These are phyloP conservation scores for Paedocypris sp. DNA, from an alignment of 2,113 vertebrate species.

Conservation along the genomic window DNA sequence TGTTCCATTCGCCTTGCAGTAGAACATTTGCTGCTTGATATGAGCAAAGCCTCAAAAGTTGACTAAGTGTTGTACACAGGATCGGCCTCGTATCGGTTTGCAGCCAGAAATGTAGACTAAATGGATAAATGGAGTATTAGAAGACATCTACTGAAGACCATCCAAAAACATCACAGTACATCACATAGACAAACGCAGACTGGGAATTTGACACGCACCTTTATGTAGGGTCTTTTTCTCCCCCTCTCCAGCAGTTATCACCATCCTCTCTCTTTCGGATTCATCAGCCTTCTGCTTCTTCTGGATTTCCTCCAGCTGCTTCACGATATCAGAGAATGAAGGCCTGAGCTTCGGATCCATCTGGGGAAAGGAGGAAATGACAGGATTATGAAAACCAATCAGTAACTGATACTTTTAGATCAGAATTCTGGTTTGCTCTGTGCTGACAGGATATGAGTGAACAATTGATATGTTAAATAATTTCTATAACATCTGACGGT, in stretches of 20 bases:
- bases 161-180: too few species aligned
- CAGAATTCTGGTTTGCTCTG: too few species aligned
- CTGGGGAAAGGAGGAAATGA: slow-evolving; percentile 45
- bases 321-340: slow-evolving; percentile 78
- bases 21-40: neutral
- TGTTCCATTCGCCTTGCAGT: neutral
- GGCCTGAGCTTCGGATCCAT: slow-evolving; percentile 93
- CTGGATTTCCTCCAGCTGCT: slow-evolving; percentile 71
- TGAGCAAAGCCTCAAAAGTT: neutral
- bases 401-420: too few species aligned
- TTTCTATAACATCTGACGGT: too few species aligned
- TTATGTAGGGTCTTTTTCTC: slow-evolving; percentile 69
- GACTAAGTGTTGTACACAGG: neutral
- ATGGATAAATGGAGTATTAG: neutral
- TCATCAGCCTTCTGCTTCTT: slow-evolving; percentile 69
- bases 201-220: slow-evolving; percentile 53
- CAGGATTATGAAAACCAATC: neutral
- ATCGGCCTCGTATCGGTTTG: neutral
- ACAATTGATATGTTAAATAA: too few species aligned
- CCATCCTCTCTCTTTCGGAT: slow-evolving; percentile 60
- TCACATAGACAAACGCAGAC: neutral
- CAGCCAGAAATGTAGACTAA: neutral
- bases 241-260: slow-evolving; percentile 46
- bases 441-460: too few species aligned
- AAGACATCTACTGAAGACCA: too few species aligned